Conservation (phyloP, 2,888 invertebrate genomes). For the Hanleya hanleyi region DNA sequence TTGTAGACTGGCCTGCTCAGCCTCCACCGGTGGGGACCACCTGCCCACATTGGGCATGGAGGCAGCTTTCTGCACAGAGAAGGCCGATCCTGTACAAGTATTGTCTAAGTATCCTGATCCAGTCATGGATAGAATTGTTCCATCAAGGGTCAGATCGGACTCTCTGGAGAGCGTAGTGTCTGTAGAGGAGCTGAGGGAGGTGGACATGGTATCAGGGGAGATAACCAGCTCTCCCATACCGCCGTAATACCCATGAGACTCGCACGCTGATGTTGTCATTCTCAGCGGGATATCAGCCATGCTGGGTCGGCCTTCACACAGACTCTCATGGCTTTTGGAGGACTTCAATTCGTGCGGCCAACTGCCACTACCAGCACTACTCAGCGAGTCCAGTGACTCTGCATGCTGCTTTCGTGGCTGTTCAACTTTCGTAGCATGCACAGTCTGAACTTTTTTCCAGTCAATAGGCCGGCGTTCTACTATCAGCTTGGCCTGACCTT, state of each 20-base stretch:
- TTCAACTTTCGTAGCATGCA: conserved; percentile 38
- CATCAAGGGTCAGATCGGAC: neutral
- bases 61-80: conserved; percentile 43
- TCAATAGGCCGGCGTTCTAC: conserved; percentile 35
- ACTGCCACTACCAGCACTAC: neutral
- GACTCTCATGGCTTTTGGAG: neutral
- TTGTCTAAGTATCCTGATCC: neutral
- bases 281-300: neutral
- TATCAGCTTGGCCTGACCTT: conserved; percentile 38
- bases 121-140: neutral
- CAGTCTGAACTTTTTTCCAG: conserved; percentile 38
- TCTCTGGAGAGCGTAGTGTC: neutral
- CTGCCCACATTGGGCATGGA: conserved; percentile 45
- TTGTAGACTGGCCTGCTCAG: conserved; percentile 39
- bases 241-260: neutral
- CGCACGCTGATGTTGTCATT: conserved; percentile 1
- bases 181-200: neutral
- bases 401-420: conserved; percentile 39
- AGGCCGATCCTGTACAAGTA: neutral
- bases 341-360: neutral
- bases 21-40: conserved; percentile 30
- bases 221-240: neutral
- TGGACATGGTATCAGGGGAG: conserved; percentile 1
- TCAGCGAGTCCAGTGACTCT: conserved; percentile 22
- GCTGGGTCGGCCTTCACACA: neutral